Evolutionary conservation across 2,888 invertebrate genomes (phyloP).

Genomic region (Psylliodes chrysocephalus): DNA sequence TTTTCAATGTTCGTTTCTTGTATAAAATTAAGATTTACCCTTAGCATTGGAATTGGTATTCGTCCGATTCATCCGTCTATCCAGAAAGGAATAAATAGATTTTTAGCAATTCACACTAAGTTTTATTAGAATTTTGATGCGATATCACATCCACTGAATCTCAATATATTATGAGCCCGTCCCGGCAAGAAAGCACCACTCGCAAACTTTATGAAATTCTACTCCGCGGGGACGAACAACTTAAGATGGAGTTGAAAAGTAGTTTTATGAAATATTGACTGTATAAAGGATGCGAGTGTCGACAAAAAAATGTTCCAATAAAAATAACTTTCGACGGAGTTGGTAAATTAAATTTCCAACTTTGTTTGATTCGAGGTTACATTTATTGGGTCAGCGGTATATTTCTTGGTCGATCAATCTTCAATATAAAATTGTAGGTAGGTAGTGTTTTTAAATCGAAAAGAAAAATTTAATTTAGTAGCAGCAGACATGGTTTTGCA

Average conservation of each 20-base stretch:
- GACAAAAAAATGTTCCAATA: slow-evolving; percentile 23
- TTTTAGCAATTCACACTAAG: slow-evolving; percentile 14
- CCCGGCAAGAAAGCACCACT: slow-evolving; percentile 28
- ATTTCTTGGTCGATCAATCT: slow-evolving; percentile 1
- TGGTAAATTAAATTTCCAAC: slow-evolving; percentile 23
- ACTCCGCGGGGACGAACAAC: slow-evolving; percentile 28
- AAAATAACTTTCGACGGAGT: slow-evolving; percentile 8
- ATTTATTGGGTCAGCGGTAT: slow-evolving; percentile 4
- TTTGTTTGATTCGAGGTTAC: slow-evolving; percentile 16
- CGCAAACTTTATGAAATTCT: slow-evolving; percentile 25
- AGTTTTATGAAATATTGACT: slow-evolving; percentile 42
- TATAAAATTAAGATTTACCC: too few species aligned
- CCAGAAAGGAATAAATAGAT: slow-evolving; percentile 17
- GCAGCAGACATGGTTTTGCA: too few species aligned
- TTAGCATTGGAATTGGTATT: neutral
- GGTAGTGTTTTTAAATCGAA: neutral
- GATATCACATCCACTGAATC: slow-evolving; percentile 35
- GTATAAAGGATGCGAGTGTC: slow-evolving; percentile 21
- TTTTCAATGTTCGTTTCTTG: too few species aligned
- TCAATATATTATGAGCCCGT: slow-evolving; percentile 32
- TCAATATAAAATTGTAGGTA: neutral
- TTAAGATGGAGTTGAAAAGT: slow-evolving; percentile 36
- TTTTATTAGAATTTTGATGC: slow-evolving; percentile 25
- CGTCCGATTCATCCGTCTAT: too few species aligned
- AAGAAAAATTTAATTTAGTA: neutral